Percentiles rank a stretch among this genome's conserved stretches.
Conservation (phyloP, 2,888 invertebrate species). For the Coenonympha glycerion region DNA sequence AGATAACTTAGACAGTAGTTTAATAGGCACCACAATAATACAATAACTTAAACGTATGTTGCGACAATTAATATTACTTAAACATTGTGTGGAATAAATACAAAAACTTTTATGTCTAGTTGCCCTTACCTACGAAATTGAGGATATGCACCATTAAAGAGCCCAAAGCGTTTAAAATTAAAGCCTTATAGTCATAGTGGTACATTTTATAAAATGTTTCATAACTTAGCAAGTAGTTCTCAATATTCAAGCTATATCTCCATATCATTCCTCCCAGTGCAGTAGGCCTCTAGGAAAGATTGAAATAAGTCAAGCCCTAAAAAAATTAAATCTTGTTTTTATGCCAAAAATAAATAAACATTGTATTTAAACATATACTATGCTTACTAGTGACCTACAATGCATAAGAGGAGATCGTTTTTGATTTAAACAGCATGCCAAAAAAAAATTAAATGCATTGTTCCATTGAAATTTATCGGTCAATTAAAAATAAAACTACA, state of each 20-base stretch:
- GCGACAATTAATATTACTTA: constrained; percentile 1
- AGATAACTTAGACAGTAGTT: neutral
- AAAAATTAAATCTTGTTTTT: constrained; percentile 23
- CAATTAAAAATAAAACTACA: constrained; percentile 28
- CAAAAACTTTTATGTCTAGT: constrained; percentile 7
- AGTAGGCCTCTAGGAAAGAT: constrained; percentile 23
- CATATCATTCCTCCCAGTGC: constrained; percentile 15
- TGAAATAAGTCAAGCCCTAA: constrained; percentile 17
- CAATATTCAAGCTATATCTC: constrained; percentile 13
- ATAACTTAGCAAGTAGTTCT: constrained; percentile 19
- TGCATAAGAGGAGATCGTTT: constrained; percentile 26
- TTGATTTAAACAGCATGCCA: constrained; percentile 5
- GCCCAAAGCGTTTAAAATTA: constrained; percentile 17
- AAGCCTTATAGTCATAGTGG: constrained; percentile 17
- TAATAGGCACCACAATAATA: neutral
- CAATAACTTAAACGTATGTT: neutral
- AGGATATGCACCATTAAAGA: constrained; percentile 25
- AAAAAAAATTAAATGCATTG: constrained; percentile 48
- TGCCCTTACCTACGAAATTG: constrained; percentile 10
- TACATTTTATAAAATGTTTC: constrained; percentile 18
- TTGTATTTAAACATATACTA: constrained; percentile 15
- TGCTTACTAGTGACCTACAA: constrained; percentile 20
- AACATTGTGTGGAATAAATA: neutral
- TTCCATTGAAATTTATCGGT: constrained; percentile 43
- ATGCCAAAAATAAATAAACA: constrained; percentile 26